A percentile compares a stretch with the other conserved stretches of the same genome.
Conservation (phyloP, 23 tunicate species). For the Aplidium turbinatum region DNA sequence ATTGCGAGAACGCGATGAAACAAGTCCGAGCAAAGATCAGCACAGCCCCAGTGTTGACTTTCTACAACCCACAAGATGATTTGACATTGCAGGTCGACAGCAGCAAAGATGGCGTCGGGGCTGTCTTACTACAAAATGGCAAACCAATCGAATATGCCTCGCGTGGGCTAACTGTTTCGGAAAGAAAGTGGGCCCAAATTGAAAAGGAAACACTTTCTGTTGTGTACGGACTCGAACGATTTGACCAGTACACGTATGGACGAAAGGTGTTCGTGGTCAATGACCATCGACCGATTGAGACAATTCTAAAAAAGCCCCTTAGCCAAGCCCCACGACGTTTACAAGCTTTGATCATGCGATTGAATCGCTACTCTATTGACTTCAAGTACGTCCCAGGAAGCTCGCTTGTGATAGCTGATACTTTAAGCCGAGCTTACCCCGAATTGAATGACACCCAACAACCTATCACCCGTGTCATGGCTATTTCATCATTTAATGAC, state of each 20-base stretch:
- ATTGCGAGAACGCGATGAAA: conserved; percentile 15
- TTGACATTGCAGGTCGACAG: conserved; percentile 21
- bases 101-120: conserved; percentile 20
- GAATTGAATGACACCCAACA: not conserved
- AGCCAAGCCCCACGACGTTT: conserved; percentile 27
- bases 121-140: conserved; percentile 26
- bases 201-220: conserved; percentile 27
- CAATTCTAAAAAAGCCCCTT: conserved; percentile 28
- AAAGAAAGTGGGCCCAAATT: conserved; percentile 35
- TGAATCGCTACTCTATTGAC: conserved; percentile 12
- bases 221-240: conserved; percentile 28
- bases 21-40: not conserved
- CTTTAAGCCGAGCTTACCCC: conserved; percentile 19
- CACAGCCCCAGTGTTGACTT: conserved; percentile 6
- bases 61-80: not conserved
- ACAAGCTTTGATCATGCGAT: conserved; percentile 33
- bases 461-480: not conserved
- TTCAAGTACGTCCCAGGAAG: conserved; percentile 28
- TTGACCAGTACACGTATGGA: conserved; percentile 27
- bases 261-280: not conserved
- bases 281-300: conserved; percentile 31
- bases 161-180: conserved; percentile 4
- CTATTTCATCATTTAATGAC: not conserved
- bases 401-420: conserved; percentile 29
- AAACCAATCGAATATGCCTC: conserved; percentile 37